These are phyloP conservation scores for Fukomys damarensis DNA, from an alignment of 2,113 vertebrate species.

Conservation along the genomic window DNA sequence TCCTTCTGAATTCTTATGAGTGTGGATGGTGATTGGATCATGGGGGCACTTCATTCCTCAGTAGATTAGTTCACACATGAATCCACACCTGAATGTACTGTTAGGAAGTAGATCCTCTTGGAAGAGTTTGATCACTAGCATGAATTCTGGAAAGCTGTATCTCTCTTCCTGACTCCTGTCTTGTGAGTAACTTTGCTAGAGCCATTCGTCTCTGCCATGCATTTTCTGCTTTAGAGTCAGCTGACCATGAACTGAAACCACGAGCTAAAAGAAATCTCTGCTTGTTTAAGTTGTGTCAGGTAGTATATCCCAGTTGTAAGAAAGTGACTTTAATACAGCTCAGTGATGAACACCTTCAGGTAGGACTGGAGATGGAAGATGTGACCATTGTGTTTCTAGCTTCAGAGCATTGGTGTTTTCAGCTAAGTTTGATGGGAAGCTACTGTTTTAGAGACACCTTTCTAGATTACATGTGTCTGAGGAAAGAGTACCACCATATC, in stretches of 20 bases:
- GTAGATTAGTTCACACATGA: background rate
- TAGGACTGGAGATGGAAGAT: slow-evolving; percentile 89
- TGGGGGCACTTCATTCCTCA: background rate
- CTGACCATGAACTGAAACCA: background rate
- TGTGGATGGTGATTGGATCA: background rate
- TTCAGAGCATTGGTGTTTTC: slow-evolving; percentile 92
- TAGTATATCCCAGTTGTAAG: background rate
- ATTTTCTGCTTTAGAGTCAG: background rate
- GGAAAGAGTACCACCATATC: slow-evolving; percentile 90
- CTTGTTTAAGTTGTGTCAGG: background rate
- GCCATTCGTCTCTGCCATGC: background rate
- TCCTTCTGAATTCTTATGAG: background rate
- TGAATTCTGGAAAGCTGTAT: background rate
- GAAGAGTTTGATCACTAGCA: background rate
- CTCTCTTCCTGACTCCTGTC: background rate
- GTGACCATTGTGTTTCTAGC: slow-evolving; percentile 90
- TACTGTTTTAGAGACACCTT: slow-evolving; percentile 91
- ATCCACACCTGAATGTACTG: background rate
- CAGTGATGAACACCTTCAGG: slow-evolving; percentile 86
- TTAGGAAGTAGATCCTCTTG: background rate
- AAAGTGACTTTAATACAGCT: slow-evolving; percentile 27
- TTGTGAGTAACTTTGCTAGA: background rate
- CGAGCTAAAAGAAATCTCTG: background rate
- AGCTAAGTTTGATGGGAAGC: slow-evolving; percentile 89
- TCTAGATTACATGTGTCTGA: slow-evolving; percentile 89